A percentile compares a stretch with the other conserved stretches of the same genome.
Conservation (phyloP, 2,888 invertebrate species). For the Hesperia comma region DNA sequence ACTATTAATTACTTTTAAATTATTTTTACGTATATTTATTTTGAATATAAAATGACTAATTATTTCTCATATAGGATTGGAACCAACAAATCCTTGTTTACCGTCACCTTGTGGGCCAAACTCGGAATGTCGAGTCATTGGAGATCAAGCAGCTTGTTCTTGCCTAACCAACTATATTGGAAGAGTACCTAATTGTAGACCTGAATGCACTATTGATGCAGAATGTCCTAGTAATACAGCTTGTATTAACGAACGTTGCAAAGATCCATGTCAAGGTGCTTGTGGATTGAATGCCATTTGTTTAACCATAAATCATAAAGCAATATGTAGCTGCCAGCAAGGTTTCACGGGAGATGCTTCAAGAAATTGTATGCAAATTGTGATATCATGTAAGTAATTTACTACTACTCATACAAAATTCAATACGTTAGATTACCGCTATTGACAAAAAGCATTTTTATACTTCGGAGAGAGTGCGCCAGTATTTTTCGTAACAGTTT, state of each 20-base stretch:
- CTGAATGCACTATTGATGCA: conserved; percentile 91
- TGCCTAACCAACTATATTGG: conserved; percentile 92
- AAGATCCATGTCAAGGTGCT: conserved; percentile 91
- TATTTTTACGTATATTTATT: not conserved
- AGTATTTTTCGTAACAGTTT: too few species aligned
- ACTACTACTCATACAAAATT: not conserved
- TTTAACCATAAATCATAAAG: conserved; percentile 92
- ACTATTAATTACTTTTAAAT: not conserved
- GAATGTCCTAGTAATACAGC: conserved; percentile 93
- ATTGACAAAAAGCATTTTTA: too few species aligned
- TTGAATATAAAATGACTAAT: too few species aligned
- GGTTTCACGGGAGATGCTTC: conserved; percentile 92
- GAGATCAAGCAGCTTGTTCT: conserved; percentile 93
- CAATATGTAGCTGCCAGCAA: conserved; percentile 91
- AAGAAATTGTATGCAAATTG: conserved; percentile 85
- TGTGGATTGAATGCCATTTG: conserved; percentile 93
- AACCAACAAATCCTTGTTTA: conserved; percentile 86
- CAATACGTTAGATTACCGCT: too few species aligned
- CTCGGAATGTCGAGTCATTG: conserved; percentile 91
- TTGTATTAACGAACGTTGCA: conserved; percentile 91
- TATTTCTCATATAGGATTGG: conserved; percentile 50
- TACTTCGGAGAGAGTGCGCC: too few species aligned
- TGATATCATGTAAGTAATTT: conserved; percentile 67
- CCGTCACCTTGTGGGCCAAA: conserved; percentile 94
- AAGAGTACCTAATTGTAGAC: conserved; percentile 93